Conservation (phyloP, 1,140 invertebrate species). For the Batillaria attramentaria region DNA sequence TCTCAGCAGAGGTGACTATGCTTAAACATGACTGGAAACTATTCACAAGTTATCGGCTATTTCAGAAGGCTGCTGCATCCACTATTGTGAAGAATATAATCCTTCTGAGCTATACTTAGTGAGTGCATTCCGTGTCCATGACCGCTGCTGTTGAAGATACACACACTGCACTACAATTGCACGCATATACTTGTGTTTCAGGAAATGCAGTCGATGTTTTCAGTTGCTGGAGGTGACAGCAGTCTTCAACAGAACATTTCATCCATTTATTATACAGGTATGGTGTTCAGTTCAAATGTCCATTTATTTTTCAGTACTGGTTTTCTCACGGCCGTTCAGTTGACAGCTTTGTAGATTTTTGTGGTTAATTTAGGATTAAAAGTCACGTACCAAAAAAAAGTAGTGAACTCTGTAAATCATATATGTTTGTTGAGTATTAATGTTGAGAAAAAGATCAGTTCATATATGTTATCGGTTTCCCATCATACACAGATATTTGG, state of each 20-base stretch:
- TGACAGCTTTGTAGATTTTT: not conserved
- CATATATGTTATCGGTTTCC: no score
- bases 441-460: no score
- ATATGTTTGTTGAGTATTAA: no score
- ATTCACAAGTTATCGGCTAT: not conserved
- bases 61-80: not conserved
- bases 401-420: no score
- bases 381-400: no score
- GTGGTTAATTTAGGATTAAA: not conserved
- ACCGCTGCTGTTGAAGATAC: not conserved
- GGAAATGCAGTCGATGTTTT: slow-evolving; percentile 65
- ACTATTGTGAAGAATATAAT: not conserved
- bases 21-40: not conserved
- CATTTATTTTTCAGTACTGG: not conserved
- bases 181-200: slow-evolving; percentile 33
- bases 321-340: not conserved
- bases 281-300: not conserved
- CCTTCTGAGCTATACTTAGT: not conserved
- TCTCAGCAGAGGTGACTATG: not conserved
- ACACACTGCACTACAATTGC: not conserved
- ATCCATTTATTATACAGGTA: slow-evolving; percentile 63
- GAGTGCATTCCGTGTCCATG: not conserved
- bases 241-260: slow-evolving; percentile 62
- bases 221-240: slow-evolving; percentile 65
- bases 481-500: no score